Percentiles rank a stretch among this genome's conserved stretches.
phyloP scores from a whole-genome alignment of 2,888 invertebrate genomes.

The Oxytorus armatus region DNA sequence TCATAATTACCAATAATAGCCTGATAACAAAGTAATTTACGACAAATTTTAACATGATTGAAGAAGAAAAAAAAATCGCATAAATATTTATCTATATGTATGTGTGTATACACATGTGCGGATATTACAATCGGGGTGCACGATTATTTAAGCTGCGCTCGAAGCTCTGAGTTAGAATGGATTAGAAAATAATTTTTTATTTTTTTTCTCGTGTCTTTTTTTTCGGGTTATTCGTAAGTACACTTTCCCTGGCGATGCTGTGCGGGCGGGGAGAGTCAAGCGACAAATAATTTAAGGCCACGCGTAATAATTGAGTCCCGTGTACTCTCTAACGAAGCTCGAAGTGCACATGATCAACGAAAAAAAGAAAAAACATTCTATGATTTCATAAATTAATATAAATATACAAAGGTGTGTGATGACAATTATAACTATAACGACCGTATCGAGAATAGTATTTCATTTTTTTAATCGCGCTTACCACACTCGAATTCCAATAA shows the following conservation, averaged over 20 bases:
- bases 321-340: constrained; percentile 65
- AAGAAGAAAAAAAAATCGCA: constrained; percentile 19
- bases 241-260: constrained; percentile 46
- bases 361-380: constrained; percentile 31
- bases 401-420: constrained; percentile 58
- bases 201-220: constrained; percentile 28
- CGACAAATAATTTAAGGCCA: constrained; percentile 66
- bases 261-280: constrained; percentile 18
- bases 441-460: constrained; percentile 60
- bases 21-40: constrained; percentile 35
- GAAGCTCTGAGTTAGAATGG: constrained; percentile 51
- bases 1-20: constrained; percentile 28
- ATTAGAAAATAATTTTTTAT: constrained; percentile 50
- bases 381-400: constrained; percentile 48
- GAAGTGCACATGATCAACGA: constrained; percentile 70
- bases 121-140: constrained; percentile 53
- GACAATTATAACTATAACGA: constrained; percentile 58
- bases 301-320: constrained; percentile 54
- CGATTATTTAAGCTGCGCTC: constrained; percentile 49
- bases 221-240: constrained; percentile 28
- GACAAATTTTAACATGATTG: constrained; percentile 28
- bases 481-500: constrained; percentile 44
- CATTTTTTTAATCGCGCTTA: constrained; percentile 36
- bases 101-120: constrained; percentile 36
- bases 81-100: constrained; percentile 37